These are phyloP conservation scores for Anagyrus pseudococci DNA, from an alignment of 2,888 invertebrate species.

Conservation along the genomic window DNA sequence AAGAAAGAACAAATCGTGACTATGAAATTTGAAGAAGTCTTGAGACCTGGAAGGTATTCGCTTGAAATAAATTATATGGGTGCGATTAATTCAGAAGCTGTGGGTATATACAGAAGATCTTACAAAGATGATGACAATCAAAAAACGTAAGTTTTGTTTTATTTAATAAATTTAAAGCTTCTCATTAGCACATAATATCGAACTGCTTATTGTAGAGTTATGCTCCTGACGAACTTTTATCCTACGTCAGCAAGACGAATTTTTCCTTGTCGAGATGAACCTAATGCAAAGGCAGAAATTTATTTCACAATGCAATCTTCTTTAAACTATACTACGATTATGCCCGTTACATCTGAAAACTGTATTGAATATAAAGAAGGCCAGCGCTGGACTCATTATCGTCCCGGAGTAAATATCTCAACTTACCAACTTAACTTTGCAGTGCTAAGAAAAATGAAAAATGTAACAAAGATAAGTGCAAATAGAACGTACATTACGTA, in stretches of 20 bases:
- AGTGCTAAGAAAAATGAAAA: constrained; percentile 28
- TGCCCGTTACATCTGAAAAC: constrained; percentile 20
- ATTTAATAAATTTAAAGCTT: neutral
- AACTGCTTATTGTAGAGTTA: constrained; percentile 14
- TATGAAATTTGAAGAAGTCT: constrained; percentile 31
- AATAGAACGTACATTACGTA: constrained; percentile 29
- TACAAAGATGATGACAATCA: constrained; percentile 64
- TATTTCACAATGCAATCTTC: constrained; percentile 33
- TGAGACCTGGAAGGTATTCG: constrained; percentile 63
- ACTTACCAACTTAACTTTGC: constrained; percentile 36
- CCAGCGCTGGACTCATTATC: constrained; percentile 30
- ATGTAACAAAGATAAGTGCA: constrained; percentile 9
- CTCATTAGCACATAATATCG: neutral
- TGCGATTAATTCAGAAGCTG: constrained; percentile 67
- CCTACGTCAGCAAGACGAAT: constrained; percentile 32
- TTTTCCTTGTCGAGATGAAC: constrained; percentile 37
- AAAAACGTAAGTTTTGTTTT: constrained; percentile 50
- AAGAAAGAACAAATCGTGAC: constrained; percentile 32
- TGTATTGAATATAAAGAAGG: constrained; percentile 30
- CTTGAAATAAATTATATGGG: constrained; percentile 67
- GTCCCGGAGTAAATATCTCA: constrained; percentile 25
- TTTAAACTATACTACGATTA: constrained; percentile 30
- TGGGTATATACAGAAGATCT: constrained; percentile 73
- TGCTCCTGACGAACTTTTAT: constrained; percentile 31
- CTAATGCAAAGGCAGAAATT: constrained; percentile 25